Conservation (phyloP, 2,888 invertebrate genomes). For the Drosophila vallismaia region DNA sequence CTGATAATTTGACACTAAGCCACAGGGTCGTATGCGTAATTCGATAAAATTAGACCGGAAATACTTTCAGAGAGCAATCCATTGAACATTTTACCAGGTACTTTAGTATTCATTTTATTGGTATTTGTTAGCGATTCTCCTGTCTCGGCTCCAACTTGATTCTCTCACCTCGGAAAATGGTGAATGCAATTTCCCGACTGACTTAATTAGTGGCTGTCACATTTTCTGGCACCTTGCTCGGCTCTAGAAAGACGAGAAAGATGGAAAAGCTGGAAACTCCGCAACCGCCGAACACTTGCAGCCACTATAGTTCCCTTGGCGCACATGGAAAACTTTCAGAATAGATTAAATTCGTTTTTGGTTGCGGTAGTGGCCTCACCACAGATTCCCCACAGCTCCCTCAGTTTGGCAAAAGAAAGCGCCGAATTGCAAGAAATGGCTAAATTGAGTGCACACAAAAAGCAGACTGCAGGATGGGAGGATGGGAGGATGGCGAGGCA, state of each 20-base stretch:
- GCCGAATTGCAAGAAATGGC: conserved; percentile 54
- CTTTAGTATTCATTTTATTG: neutral
- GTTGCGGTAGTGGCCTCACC: conserved; percentile 16
- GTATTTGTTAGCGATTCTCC: conserved; percentile 4
- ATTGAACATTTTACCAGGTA: conserved; percentile 6
- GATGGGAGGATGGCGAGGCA: neutral
- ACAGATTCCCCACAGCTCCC: conserved; percentile 20
- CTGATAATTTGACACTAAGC: conserved; percentile 55
- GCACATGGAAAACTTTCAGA: conserved; percentile 40
- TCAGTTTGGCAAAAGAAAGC: conserved; percentile 26
- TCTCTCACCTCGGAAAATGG: conserved; percentile 30
- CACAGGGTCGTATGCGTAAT: conserved; percentile 35
- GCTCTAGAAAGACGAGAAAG: conserved; percentile 24
- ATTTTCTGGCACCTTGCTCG: conserved; percentile 29
- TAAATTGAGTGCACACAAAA: conserved; percentile 63
- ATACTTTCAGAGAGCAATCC: conserved; percentile 7
- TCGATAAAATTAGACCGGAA: conserved; percentile 22
- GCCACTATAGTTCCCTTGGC: conserved; percentile 32
- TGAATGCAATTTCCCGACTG: conserved; percentile 34
- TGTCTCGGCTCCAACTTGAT: conserved; percentile 17
- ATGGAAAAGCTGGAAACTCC: conserved; percentile 11
- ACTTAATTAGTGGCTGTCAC: conserved; percentile 56
- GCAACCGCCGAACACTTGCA: conserved; percentile 38
- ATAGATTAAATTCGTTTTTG: conserved; percentile 52
- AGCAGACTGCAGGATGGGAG: no score